phyloP scores from a whole-genome alignment of 2,888 invertebrate genomes.

The Embidobia sp. region DNA sequence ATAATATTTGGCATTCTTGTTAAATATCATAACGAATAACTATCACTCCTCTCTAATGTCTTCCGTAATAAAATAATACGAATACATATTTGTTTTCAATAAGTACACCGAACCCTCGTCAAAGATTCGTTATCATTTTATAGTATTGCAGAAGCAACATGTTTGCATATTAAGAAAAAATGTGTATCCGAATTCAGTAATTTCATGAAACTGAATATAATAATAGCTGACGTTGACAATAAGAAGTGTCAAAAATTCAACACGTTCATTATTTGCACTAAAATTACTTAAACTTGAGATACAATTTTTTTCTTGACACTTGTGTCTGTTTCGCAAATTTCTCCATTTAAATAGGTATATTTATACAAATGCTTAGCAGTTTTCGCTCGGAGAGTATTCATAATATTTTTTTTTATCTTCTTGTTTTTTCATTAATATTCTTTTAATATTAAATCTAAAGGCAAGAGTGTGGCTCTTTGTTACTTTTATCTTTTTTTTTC shows the following conservation, averaged over 20 bases:
- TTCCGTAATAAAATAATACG: constrained; percentile 40
- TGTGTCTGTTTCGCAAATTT: background rate
- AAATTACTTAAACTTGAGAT: background rate
- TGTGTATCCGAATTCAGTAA: too few relatives aligned
- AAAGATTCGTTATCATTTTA: background rate
- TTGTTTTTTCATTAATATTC: background rate
- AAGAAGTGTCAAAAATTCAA: too few relatives aligned
- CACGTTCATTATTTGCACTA: background rate
- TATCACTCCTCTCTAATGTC: constrained; percentile 39
- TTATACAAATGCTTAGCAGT: constrained; percentile 50
- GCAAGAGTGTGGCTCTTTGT: constrained; percentile 44
- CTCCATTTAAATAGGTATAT: constrained; percentile 15
- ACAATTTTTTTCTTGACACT: background rate
- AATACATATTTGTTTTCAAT: constrained; percentile 27
- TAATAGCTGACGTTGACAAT: too few relatives aligned
- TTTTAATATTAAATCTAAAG: constrained; percentile 16
- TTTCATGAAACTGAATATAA: too few relatives aligned
- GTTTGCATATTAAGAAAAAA: too few relatives aligned
- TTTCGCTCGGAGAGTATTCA: constrained; percentile 23
- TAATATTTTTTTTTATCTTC: constrained; percentile 22
- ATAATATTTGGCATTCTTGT: constrained; percentile 58
- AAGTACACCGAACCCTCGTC: constrained; percentile 28
- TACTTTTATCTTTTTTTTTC: background rate
- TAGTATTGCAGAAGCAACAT: constrained; percentile 27
- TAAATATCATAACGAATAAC: constrained; percentile 41